Evolutionary conservation across 2,797 vertebrate species (phyloP), one percentile per base, ranked within the genome.

Genomic region (Coracias cyanogaster): DNA sequence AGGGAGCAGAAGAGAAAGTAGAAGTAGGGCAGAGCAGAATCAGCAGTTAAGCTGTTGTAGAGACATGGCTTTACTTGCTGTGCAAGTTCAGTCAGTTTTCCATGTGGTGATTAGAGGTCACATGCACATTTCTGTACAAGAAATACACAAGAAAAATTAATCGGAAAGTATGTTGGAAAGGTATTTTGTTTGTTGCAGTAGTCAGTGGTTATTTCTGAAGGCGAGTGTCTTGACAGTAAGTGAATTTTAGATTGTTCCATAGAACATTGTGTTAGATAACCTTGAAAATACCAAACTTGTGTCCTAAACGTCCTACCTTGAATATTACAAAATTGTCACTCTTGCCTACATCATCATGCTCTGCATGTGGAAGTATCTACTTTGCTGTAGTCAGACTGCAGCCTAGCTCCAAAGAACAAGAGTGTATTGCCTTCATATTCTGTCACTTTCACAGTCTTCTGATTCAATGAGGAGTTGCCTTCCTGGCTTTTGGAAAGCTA

Each of bases 241-340:
- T 60, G 25, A 64, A 21, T 49, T 91, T 72, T 35, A 28, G 62
- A 66, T 66, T 64, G 48, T 57, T n/a, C 43, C n/a, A 71, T 33
- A 49, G 21, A 76, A 12, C 10, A 6, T 25, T 2, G 1, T 51
- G 9, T 89, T 43, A 73, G 51, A 54, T 13, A n/a, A 4, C 28
- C 45, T 26, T 52, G n/a, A 65, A 18, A 46, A 61, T 48, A 22
- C 3, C 0, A 18, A 48, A 15, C 33, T 70, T 0, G 0, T n/a
- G 8, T 46, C 51, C 43, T 37, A 64, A 84, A 39, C 2, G 1
- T 43, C 19, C 19, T 21, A 29, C 48, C 39, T 29, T 71, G 45
- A 49, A 20, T 41, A 7, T 7, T 78, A 41, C 16, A 61, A 18
- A n/a, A 19, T 55, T 35, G 39, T 62, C 11, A 9, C 19, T 84